phyloP scores from a whole-genome alignment of 2,797 vertebrate genomes.

The Anableps anableps region DNA sequence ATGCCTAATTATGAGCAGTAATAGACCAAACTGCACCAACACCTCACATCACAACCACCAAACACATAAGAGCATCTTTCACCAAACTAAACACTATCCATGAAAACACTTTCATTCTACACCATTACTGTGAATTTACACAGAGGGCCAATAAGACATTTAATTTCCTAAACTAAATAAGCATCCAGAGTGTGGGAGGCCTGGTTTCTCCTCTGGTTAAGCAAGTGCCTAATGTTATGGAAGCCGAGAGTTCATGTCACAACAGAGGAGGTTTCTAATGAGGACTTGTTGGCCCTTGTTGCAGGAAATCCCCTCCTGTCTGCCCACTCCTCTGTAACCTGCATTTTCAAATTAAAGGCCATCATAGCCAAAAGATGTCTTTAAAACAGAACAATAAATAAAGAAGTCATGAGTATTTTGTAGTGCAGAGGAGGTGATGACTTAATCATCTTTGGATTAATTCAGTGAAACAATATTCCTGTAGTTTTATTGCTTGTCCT shows the following conservation, averaged over 20 bases:
- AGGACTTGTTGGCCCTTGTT: not conserved
- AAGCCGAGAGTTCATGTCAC: not conserved
- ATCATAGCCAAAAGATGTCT: not conserved
- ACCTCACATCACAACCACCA: not conserved
- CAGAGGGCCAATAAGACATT: not conserved
- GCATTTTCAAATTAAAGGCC: not conserved
- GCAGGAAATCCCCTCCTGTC: not conserved
- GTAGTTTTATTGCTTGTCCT: not conserved
- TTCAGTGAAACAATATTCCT: conserved; percentile 21
- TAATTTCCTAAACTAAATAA: not conserved
- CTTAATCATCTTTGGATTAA: conserved; percentile 14
- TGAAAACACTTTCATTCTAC: not conserved
- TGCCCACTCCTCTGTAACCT: not conserved
- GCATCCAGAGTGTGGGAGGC: not conserved
- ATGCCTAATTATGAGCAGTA: not conserved
- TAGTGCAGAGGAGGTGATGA: conserved; percentile 2
- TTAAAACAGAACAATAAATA: not conserved
- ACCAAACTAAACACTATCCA: not conserved
- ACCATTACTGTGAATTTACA: conserved; percentile 1
- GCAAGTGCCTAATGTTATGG: not conserved
- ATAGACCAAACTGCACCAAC: not conserved
- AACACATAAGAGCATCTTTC: not conserved
- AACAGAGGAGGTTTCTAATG: not conserved
- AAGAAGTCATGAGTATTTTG: conserved; percentile 4
- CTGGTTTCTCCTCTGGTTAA: not conserved